Conservation (phyloP, 2,113 vertebrate species). For the Ptilonorhynchus violaceus region DNA sequence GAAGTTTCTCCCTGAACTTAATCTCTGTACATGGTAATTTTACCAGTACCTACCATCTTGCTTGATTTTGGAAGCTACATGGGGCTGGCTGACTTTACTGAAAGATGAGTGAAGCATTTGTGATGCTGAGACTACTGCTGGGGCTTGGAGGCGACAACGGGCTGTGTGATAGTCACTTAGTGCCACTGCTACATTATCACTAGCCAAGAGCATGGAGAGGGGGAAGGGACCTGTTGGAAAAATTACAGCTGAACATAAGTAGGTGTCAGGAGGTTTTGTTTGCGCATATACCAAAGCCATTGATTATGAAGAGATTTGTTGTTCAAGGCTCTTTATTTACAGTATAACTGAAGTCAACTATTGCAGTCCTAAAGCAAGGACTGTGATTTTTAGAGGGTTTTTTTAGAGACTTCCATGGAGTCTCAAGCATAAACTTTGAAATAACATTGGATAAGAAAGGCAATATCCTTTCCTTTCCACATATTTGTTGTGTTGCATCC, state of each 20-base stretch:
- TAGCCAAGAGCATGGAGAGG: not conserved
- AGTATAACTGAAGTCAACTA: conserved; percentile 53
- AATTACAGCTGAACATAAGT: not conserved
- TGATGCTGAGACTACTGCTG: not conserved
- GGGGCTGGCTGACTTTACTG: not conserved
- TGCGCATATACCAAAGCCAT: conserved; percentile 14
- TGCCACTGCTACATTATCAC: fast-evolving
- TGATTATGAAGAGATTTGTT: conserved; percentile 58
- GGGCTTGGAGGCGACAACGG: not conserved
- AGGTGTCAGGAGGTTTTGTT: not conserved
- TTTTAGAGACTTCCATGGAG: not conserved
- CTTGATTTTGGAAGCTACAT: not conserved
- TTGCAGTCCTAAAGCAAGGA: not conserved
- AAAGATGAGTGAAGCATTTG: not conserved
- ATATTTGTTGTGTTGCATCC: conserved; percentile 18
- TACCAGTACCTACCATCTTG: not conserved
- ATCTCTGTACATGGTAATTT: not conserved
- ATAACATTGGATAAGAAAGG: conserved; percentile 36
- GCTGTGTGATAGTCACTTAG: not conserved
- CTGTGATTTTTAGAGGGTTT: conserved; percentile 5
- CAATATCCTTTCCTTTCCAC: conserved; percentile 15
- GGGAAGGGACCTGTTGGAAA: not conserved
- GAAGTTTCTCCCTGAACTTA: not conserved
- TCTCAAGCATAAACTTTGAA: conserved; percentile 45
- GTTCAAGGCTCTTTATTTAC: conserved; percentile 42